Base-by-base conservation (phyloP, 2,888 invertebrate species). In the Drosophila anceps region DNA sequence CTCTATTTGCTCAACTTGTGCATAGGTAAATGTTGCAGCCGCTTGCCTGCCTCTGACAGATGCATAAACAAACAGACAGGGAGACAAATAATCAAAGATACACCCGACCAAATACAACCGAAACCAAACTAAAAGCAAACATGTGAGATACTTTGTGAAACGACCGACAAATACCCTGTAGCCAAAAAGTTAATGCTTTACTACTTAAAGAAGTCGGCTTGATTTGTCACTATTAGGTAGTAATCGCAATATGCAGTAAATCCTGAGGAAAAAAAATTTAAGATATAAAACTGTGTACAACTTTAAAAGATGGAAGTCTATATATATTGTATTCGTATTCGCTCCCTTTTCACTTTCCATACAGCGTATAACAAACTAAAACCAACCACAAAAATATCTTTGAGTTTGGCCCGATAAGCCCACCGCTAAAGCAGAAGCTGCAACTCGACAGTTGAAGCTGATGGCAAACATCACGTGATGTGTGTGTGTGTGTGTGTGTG, bases 1-100 rank as follows among this genome's bases (percentile, higher is more conserved):
- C 83, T 90, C 62, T 84, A 90, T 84, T 84, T 84, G 88, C 75
- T 67, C 73, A 85, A 88, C 75, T 85, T 88, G 80, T 79, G 83
- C 77, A 88, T 84, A 84, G 77, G 84, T 85, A 83, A 81, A 81
- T 71, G 77, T 65, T 64, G 72, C 82, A 70, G 74, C 60, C 72
- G 65, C 65, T 76, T 73, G 69, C 46, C 15, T 57, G 55, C 57
- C 57, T 43, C 65, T 55, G 54, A 39, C 65, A 63, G 51, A 57
- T 57, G 68, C 65, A 55, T 58, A 50, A 57, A 54, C 58, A 5
- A 33, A 33, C 39, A 12, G 18, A 41, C 29, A 4, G 31, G 18
- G 53, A 43, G 20, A 10, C 59, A 61, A 51, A 65, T 35, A 78
- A 62, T 65, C 65, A 79, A 67, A 67, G 58, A 80, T 70, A 81